Evolutionary conservation across 1,140 invertebrate species (phyloP).

Genomic region (Teleogryllus occipitalis): DNA sequence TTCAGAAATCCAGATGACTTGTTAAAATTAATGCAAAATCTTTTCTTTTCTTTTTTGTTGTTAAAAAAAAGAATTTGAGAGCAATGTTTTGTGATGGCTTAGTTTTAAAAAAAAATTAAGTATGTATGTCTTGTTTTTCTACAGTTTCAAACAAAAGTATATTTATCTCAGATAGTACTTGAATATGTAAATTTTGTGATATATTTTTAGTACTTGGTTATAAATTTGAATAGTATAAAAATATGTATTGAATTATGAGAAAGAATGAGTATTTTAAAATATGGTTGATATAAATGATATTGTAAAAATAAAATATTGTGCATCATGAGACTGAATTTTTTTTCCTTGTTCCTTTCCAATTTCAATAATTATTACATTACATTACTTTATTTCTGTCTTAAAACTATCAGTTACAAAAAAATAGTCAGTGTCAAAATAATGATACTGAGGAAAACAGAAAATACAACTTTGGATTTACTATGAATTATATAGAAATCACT

Average conservation of each 20-base stretch:
- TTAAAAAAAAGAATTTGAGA: not conserved
- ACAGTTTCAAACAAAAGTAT: not conserved
- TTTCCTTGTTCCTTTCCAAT: too few relatives aligned
- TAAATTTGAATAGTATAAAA: not conserved
- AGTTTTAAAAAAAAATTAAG: not conserved
- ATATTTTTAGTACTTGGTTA: slow-evolving; percentile 6
- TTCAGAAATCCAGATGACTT: too few relatives aligned
- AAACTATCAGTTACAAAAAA: too few relatives aligned
- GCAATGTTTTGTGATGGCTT: not conserved
- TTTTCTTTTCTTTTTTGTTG: not conserved
- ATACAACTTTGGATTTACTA: too few relatives aligned
- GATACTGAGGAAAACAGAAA: too few relatives aligned
- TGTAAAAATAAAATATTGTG: slow-evolving; percentile 1
- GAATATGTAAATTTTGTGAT: not conserved
- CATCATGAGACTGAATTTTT: not conserved
- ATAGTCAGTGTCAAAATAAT: too few relatives aligned
- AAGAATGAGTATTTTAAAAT: not conserved
- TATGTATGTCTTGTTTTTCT: not conserved
- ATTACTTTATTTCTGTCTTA: too few relatives aligned
- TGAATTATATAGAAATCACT: too few relatives aligned
- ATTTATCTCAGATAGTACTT: not conserved
- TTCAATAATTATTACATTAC: too few relatives aligned
- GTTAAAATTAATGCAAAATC: too few relatives aligned
- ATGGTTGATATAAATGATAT: not conserved
- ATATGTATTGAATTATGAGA: not conserved